Evolutionary conservation across 2,113 vertebrate genomes (phyloP).

Genomic region (Takifugu bimaculatus): DNA sequence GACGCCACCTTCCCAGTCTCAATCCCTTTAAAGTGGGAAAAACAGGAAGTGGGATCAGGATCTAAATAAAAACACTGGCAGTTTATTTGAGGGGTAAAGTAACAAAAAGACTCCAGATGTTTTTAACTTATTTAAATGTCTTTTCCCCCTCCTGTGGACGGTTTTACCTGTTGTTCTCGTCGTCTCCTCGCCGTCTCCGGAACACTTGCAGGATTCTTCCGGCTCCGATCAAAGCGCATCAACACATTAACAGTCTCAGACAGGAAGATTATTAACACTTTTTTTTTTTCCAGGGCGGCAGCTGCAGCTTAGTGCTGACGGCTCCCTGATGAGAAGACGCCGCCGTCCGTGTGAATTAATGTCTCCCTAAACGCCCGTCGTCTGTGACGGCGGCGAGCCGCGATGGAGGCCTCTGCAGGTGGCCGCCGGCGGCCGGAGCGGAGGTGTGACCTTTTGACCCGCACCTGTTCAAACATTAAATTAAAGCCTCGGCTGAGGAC

Average conservation of each 20-base stretch:
- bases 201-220: constrained; percentile 29
- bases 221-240: constrained; percentile 40
- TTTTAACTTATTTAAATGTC: too few species aligned
- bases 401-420: constrained; percentile 58
- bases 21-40: too few species aligned
- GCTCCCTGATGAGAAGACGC: constrained; percentile 61
- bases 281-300: constrained; percentile 37
- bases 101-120: too few species aligned
- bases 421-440: constrained; percentile 60
- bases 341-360: constrained; percentile 61
- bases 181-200: constrained; percentile 17
- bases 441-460: constrained; percentile 67
- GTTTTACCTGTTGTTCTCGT: too few species aligned
- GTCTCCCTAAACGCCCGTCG: constrained; percentile 46
- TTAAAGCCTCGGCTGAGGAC: constrained; percentile 20
- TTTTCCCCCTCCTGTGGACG: too few species aligned
- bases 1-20: too few species aligned
- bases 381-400: constrained; percentile 46
- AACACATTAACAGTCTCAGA: constrained; percentile 50
- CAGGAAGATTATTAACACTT: constrained; percentile 59
- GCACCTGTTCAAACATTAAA: constrained; percentile 73
- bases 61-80: too few species aligned
- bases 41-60: too few species aligned
- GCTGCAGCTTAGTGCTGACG: constrained; percentile 62
- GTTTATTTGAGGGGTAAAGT: too few species aligned